A percentile compares a stretch with the other conserved stretches of the same genome.
These are phyloP conservation scores for Acyrthosiphon pisum DNA, from an alignment of 1,140 invertebrate species.

Conservation along the genomic window DNA sequence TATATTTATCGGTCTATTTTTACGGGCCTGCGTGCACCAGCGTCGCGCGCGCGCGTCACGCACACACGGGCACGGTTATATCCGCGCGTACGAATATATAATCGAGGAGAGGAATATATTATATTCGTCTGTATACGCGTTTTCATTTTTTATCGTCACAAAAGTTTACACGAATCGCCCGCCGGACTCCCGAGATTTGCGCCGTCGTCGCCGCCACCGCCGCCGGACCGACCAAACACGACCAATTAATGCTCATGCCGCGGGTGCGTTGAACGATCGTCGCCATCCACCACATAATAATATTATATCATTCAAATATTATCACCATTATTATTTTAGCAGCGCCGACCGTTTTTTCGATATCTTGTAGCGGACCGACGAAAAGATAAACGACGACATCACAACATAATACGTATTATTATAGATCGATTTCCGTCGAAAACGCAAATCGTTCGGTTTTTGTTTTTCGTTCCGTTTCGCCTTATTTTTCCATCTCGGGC, in stretches of 20 bases:
- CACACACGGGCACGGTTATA: background rate
- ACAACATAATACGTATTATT: too few species aligned
- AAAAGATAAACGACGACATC: background rate
- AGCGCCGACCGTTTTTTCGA: background rate
- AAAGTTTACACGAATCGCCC: background rate
- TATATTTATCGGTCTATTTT: constrained; percentile 57
- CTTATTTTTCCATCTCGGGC: background rate
- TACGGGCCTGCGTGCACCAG: constrained; percentile 35
- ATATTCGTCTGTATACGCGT: background rate
- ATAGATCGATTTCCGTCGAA: background rate
- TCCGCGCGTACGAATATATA: background rate
- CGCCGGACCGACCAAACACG: background rate
- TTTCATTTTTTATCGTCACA: background rate
- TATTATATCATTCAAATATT: background rate
- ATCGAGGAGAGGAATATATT: background rate
- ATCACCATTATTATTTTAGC: background rate
- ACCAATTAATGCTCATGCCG: background rate
- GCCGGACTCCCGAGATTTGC: background rate
- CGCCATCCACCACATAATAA: background rate
- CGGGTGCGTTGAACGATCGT: background rate
- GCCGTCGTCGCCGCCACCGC: background rate
- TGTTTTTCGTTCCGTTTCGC: background rate
- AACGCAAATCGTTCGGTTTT: background rate
- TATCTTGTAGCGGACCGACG: background rate
- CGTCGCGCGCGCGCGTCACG: constrained; percentile 21